Conservation (phyloP, 1,140 invertebrate species). For the Sitodiplosis mosellana region DNA sequence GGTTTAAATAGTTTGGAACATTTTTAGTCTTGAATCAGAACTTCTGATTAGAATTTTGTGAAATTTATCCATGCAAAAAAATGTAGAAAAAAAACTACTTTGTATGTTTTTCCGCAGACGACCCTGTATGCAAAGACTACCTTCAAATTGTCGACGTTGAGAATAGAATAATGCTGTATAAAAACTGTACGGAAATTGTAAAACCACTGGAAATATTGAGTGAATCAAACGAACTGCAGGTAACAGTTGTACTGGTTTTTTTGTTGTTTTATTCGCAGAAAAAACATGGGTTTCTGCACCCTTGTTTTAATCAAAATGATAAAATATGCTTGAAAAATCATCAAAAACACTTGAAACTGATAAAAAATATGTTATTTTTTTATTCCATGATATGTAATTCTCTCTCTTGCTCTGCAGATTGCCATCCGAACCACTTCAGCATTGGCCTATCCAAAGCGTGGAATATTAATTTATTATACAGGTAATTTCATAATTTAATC, state of each 20-base stretch:
- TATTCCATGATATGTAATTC: background rate
- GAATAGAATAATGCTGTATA: background rate
- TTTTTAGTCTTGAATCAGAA: no score
- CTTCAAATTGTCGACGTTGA: slow-evolving; percentile 4
- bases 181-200: slow-evolving; percentile 1
- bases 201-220: slow-evolving; percentile 2
- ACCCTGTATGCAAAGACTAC: slow-evolving; percentile 3
- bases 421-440: slow-evolving; percentile 25
- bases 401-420: background rate
- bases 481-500: slow-evolving; percentile 22
- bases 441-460: slow-evolving; percentile 31
- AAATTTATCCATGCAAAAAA: no score
- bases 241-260: slow-evolving; percentile 2
- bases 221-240: slow-evolving; percentile 3
- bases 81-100: background rate
- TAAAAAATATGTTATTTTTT: background rate
- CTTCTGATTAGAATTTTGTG: no score
- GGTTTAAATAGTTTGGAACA: no score
- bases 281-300: background rate
- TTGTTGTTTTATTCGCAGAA: no score
- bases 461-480: slow-evolving; percentile 34
- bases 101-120: background rate
- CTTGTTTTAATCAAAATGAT: background rate
- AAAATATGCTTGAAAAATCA: background rate
- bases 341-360: background rate